Base-by-base conservation (phyloP, 2,797 vertebrate species). In the Sebastes elongatus region DNA sequence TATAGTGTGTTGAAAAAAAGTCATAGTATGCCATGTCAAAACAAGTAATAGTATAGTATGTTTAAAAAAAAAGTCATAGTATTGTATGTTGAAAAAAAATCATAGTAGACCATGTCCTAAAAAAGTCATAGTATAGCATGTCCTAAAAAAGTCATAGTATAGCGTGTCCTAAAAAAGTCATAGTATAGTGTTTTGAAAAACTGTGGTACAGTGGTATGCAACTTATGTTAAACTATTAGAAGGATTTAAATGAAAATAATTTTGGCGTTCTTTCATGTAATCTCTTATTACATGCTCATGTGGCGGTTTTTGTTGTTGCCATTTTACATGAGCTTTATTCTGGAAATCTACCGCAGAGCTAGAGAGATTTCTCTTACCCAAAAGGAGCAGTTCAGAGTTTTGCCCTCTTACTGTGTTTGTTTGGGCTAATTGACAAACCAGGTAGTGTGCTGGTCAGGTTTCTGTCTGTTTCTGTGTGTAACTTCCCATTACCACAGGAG, bases 371-470 rank as follows among this genome's bases (percentile, higher is more conserved):
- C 4, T 74, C 68, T 56, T 71, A 5, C 23, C 61, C 61, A 69
- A 78, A 84, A 81, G 59, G 60, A 86, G 63, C 80, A 74, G 79
- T 78, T 85, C 65, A 78, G 69, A 65, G 71, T 65, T 70, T 66
- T 71, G 60, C 71, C 71, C 82, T 82, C 76, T 84, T 52, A 6
- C 71, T 35, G 32, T 86, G 81, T 87, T 88, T 87, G 76, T 88
- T 93, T 82, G 71, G 57, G 65, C 74, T 92, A 89, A 93, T 90
- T 90, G 89, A 91, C 87, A 92, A 93, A 93, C 82, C 90, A 92
- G 88, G 83, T 91, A 82, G 57, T 74, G 88, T 81, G 73, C 76
- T 78, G 71, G 80, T 92, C 84, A 61, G 77, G 85, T 89, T 90
- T 92, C 83, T 81, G 76, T 76, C 76, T 82, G 59, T 87, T 86